Evolutionary conservation across 1,140 invertebrate species (phyloP).

Genomic region (Drosophila elegans): DNA sequence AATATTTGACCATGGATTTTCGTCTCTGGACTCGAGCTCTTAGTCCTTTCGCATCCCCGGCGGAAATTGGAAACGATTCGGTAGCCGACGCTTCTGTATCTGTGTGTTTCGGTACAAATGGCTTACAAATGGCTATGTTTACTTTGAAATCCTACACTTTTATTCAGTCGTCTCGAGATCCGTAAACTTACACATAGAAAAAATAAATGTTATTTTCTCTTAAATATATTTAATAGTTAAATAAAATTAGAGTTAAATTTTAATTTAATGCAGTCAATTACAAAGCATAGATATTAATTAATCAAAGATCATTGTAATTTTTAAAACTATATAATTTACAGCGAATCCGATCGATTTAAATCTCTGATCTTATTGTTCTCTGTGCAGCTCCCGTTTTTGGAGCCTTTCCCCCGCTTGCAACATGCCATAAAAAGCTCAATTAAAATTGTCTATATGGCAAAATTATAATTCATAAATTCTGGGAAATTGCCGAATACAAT

Average conservation of each 20-base stretch:
- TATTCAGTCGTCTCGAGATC: conserved; percentile 19
- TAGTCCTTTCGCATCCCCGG: conserved; percentile 30
- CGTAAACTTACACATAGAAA: background rate
- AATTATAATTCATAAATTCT: conserved; percentile 84
- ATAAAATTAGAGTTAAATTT: too few species aligned
- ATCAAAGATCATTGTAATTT: too few species aligned
- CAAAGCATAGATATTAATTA: too few species aligned
- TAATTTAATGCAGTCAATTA: too few species aligned
- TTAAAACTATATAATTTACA: background rate
- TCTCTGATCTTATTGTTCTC: background rate
- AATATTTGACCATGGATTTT: conserved; percentile 77
- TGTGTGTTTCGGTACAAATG: conserved; percentile 64
- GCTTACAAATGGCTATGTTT: conserved; percentile 76
- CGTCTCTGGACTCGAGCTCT: conserved; percentile 22
- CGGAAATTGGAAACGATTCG: conserved; percentile 61
- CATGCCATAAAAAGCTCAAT: conserved; percentile 79
- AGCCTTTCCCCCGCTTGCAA: background rate
- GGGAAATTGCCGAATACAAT: conserved; percentile 81
- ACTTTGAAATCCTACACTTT: conserved; percentile 67
- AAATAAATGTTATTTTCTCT: too few species aligned
- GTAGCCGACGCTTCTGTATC: conserved; percentile 39
- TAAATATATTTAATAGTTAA: too few species aligned
- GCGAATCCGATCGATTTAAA: background rate
- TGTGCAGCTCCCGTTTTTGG: conserved; percentile 9
- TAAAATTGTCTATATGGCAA: conserved; percentile 82